Evolutionary conservation across 1,140 invertebrate genomes (phyloP).

Genomic region (Argopecten irradians): DNA sequence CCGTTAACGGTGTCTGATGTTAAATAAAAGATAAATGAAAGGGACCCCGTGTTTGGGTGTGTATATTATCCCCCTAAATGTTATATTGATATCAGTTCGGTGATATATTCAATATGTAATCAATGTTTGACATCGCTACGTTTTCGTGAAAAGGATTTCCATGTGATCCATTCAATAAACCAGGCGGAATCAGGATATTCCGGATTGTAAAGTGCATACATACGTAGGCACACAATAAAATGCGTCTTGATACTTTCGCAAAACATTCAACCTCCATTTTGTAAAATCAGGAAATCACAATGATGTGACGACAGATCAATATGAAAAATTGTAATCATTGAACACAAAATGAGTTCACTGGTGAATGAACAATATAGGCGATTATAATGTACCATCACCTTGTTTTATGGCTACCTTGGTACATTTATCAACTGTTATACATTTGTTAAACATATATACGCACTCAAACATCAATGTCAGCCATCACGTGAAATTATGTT

Average conservation of each 20-base stretch:
- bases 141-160: background rate
- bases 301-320: too few species aligned
- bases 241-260: background rate
- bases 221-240: background rate
- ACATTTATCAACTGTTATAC: too few species aligned
- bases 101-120: background rate
- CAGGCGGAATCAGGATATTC: background rate
- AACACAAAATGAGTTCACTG: too few species aligned
- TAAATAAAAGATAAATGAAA: background rate
- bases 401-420: too few species aligned
- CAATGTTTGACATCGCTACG: background rate
- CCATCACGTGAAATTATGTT: too few species aligned
- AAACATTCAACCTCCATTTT: background rate
- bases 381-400: too few species aligned
- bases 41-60: background rate
- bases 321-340: too few species aligned
- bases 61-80: background rate
- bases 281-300: background rate
- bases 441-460: too few species aligned
- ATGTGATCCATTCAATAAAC: background rate
- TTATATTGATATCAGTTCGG: background rate
- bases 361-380: too few species aligned
- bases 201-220: background rate
- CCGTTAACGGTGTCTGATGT: background rate
- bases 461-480: too few species aligned